Base-by-base conservation (phyloP, 2,888 invertebrate genomes). In the Eupelmus urozonus region DNA sequence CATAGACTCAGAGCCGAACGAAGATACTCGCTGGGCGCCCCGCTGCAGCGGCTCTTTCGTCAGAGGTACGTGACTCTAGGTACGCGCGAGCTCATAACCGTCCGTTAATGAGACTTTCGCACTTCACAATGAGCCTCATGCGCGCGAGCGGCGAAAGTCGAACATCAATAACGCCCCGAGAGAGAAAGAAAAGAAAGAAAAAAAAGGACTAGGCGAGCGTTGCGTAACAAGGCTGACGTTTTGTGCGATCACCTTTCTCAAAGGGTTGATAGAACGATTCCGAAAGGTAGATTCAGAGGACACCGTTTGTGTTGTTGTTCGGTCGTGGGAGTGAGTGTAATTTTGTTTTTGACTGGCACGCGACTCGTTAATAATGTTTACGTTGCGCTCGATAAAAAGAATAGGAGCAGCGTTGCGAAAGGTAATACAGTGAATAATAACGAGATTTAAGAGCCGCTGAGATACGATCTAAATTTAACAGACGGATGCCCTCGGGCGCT, bases 31-130 rank as follows among this genome's bases (percentile, higher is more conserved):
- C 18, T 23, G 23, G 72, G 53, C 70, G 51, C 59, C 57, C 76
- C 72, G 72, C 71, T 20, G 25, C n/a, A n/a, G 29, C 16, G 27
- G 34, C 18, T 67, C 69, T 79, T 69, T 76, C 67, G 66, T 72
- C 72, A 62, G 79, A 59, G 25, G 18, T 34, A 59, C 67, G 63
- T 65, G 51, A 74, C 70, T 65, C n/a, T 67, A 20, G 51, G 27
- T 45, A 45, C n/a, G 11, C 29, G 23, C 67, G 67, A 34, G 9
- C 49, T 69, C 57, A 49, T 59, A 63, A 59, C n/a, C 57, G 62
- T 70, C 78, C 25, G 63, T 75, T 80, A 78, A 78, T 78, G 80
- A 78, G 78, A 72, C 72, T 75, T 67, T 80, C 63, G 79, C 73
- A 80, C 76, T 49, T 70, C 65, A 73, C 72, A 79, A 76, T 70